These are phyloP conservation scores for Paragorgia papillata DNA, from an alignment of 92 coral and sea anemone genomes.

Conservation along the genomic window DNA sequence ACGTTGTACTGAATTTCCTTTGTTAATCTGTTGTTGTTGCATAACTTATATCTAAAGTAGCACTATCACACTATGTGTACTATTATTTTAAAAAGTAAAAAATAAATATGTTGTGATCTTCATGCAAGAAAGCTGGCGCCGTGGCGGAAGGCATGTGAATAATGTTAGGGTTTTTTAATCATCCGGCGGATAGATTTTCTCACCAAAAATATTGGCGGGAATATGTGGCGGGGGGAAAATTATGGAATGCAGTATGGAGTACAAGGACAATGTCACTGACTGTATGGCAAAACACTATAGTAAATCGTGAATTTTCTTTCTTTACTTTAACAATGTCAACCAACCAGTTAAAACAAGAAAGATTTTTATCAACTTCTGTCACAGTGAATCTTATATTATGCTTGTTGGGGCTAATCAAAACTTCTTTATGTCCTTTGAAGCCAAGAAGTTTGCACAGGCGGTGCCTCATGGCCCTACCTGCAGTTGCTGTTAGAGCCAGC, in stretches of 20 bases:
- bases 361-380: slow-evolving; percentile 41
- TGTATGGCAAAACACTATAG: slow-evolving; percentile 62
- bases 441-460: too few species aligned
- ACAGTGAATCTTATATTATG: slow-evolving; percentile 57
- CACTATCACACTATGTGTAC: too few species aligned
- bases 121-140: too few species aligned
- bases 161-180: too few species aligned
- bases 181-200: too few species aligned
- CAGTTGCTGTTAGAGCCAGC: slow-evolving; percentile 67
- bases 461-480: slow-evolving; percentile 58
- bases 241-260: too few species aligned
- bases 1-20: too few species aligned
- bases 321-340: slow-evolving; percentile 40
- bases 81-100: too few species aligned
- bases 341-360: slow-evolving; percentile 60
- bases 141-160: too few species aligned
- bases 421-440: slow-evolving; percentile 33
- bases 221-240: slow-evolving; percentile 19
- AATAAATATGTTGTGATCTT: too few species aligned
- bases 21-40: too few species aligned
- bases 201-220: slow-evolving; percentile 1
- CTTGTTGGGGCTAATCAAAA: slow-evolving; percentile 59
- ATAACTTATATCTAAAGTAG: too few species aligned
- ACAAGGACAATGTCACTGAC: slow-evolving; percentile 62
- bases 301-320: slow-evolving; percentile 44